These are phyloP conservation scores for Psittacula echo DNA, from an alignment of 2,797 vertebrate genomes.

Conservation along the genomic window DNA sequence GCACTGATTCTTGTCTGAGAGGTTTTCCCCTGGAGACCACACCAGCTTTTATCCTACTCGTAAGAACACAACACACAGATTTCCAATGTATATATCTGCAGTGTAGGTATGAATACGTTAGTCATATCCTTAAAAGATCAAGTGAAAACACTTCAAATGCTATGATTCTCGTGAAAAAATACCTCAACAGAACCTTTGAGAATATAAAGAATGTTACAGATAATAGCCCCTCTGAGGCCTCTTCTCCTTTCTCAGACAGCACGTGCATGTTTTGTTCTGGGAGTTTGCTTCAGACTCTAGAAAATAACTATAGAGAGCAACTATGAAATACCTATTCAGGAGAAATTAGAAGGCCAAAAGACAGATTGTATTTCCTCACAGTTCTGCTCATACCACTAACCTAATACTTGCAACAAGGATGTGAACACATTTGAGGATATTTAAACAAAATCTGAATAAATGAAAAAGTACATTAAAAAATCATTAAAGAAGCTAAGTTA, in stretches of 20 bases:
- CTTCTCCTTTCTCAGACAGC: neutral
- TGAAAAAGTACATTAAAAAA: neutral
- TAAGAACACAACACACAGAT: neutral
- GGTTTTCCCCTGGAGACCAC: neutral
- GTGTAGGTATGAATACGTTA: neutral
- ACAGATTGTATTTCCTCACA: neutral
- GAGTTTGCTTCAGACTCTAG: neutral
- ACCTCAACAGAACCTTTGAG: neutral
- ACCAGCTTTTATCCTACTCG: neutral
- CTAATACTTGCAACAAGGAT: neutral
- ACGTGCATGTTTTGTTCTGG: neutral
- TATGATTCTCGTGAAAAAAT: neutral
- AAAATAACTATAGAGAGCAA: neutral
- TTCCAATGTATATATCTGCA: neutral
- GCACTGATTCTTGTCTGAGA: neutral
- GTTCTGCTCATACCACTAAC: neutral
- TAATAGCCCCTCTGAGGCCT: neutral
- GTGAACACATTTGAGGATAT: neutral
- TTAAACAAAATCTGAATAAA: conserved; percentile 15
- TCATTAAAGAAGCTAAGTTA: neutral
- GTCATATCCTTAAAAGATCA: neutral
- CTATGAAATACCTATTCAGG: neutral
- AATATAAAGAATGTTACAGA: neutral
- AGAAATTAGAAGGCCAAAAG: neutral
- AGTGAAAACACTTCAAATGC: neutral